phyloP scores from a whole-genome alignment of 1,140 invertebrate genomes.

The Aphaenogaster floridana region DNA sequence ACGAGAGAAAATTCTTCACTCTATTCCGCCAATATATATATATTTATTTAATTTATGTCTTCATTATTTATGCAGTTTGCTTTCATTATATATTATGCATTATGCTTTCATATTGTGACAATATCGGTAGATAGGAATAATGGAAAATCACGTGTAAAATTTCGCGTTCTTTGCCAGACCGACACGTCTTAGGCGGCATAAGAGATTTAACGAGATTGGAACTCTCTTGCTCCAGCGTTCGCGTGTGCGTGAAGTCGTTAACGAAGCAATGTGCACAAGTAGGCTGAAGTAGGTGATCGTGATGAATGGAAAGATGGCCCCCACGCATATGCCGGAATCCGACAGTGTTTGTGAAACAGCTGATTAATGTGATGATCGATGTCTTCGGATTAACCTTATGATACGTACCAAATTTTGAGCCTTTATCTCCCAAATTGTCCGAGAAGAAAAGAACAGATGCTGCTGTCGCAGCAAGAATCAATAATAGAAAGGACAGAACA shows the following conservation, averaged over 20 bases:
- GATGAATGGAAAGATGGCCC: constrained; percentile 54
- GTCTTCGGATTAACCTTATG: constrained; percentile 20
- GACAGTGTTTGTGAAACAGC: constrained; percentile 39
- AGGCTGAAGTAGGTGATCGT: constrained; percentile 8
- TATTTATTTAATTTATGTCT: neutral
- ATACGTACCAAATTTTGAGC: neutral
- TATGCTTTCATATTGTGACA: neutral
- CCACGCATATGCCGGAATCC: constrained; percentile 41
- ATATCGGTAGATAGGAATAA: neutral
- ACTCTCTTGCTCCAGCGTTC: neutral
- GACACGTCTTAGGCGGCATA: neutral
- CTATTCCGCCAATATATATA: neutral
- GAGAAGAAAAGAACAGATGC: neutral
- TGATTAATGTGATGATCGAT: constrained; percentile 44
- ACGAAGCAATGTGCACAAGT: constrained; percentile 24
- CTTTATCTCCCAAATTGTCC: neutral
- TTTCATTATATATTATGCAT: too few species aligned
- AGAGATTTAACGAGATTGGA: constrained; percentile 10
- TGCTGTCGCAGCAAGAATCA: neutral
- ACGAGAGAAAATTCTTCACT: neutral
- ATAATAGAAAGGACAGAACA: neutral
- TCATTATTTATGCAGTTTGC: neutral
- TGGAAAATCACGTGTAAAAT: neutral
- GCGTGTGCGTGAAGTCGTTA: constrained; percentile 30
- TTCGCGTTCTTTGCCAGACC: neutral